Conservation (phyloP, 2,888 invertebrate species). For the Machimus atricapillus region DNA sequence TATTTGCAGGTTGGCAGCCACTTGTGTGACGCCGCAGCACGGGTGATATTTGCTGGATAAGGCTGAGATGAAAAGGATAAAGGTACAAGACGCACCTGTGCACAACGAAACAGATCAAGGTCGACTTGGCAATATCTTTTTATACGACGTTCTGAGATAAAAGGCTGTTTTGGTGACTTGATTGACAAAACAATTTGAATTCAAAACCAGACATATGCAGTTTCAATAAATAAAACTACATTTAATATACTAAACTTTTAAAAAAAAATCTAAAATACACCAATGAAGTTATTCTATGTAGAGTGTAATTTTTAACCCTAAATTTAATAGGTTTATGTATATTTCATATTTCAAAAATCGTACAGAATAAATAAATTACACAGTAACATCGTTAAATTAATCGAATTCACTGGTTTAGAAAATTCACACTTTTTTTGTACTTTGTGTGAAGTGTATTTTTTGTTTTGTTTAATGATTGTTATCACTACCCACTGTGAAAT, state of each 20-base stretch:
- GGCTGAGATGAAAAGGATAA: background rate
- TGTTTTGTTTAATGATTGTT: no score
- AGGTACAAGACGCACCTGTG: background rate
- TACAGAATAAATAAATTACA: no score
- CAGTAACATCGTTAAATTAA: no score
- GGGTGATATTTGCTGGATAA: background rate
- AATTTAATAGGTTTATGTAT: no score
- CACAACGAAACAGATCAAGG: background rate
- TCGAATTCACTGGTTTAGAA: no score
- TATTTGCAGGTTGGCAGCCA: background rate
- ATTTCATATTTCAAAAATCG: no score
- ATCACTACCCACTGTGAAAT: no score
- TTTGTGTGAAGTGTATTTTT: no score
- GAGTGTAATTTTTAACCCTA: no score
- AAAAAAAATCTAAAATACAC: no score
- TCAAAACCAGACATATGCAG: background rate
- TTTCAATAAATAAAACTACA: background rate
- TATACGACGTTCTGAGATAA: background rate
- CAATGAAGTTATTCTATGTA: no score
- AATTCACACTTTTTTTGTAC: no score
- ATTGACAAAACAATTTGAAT: background rate
- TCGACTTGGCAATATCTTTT: background rate
- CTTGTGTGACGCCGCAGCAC: background rate
- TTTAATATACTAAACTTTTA: background rate
- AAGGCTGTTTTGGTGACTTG: background rate